These are phyloP conservation scores for Plectus sambesii DNA, from an alignment of 1,140 invertebrate genomes.

Conservation along the genomic window DNA sequence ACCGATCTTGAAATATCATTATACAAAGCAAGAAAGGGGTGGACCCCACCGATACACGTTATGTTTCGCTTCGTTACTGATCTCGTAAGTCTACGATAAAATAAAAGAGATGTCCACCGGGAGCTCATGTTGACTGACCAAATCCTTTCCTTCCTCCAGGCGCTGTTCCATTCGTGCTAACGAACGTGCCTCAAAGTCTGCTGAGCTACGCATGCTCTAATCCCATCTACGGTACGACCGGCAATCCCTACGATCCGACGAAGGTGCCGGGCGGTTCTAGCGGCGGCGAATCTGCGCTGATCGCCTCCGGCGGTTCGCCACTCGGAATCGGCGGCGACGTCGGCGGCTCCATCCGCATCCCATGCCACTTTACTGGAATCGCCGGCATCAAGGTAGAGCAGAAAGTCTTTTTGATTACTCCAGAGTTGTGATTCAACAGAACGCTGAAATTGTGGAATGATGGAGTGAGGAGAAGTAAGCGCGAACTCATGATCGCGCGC, in stretches of 20 bases:
- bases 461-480: too few relatives aligned
- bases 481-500: not conserved
- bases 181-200: constrained; percentile 47
- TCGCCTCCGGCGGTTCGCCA: constrained; percentile 41
- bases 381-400: constrained; percentile 20
- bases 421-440: too few relatives aligned
- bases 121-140: too few relatives aligned
- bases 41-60: too few relatives aligned
- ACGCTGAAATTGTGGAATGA: too few relatives aligned
- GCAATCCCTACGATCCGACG: constrained; percentile 18
- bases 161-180: constrained; percentile 48
- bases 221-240: constrained; percentile 21
- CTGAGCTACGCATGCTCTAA: constrained; percentile 23
- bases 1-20: too few relatives aligned
- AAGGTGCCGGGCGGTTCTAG: constrained; percentile 27
- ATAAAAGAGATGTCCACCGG: too few relatives aligned
- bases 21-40: too few relatives aligned
- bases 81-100: too few relatives aligned
- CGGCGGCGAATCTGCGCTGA: constrained; percentile 42
- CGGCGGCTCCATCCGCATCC: constrained; percentile 46
- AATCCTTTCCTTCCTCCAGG: constrained; percentile 23
- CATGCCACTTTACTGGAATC: constrained; percentile 33
- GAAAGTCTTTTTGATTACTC: too few relatives aligned
- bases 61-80: too few relatives aligned
- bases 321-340: constrained; percentile 47